Conservation (phyloP, 2,888 invertebrate species). For the Rhagonycha lutea region DNA sequence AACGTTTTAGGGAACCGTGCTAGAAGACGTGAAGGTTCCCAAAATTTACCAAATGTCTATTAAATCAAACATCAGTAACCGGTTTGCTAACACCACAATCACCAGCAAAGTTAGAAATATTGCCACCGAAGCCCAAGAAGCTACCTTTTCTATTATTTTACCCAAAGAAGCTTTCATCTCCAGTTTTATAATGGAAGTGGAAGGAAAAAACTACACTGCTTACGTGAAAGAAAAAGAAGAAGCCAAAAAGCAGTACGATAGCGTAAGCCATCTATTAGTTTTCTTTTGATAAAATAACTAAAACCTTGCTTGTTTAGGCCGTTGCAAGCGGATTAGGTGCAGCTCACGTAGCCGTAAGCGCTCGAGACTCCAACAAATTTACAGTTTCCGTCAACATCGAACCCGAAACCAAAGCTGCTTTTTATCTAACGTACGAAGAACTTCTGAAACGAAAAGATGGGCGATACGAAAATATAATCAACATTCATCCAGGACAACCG, state of each 20-base stretch:
- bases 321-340: slow-evolving; percentile 63
- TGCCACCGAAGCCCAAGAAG: slow-evolving; percentile 63
- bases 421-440: slow-evolving; percentile 76
- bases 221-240: slow-evolving; percentile 68
- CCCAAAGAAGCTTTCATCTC: not conserved
- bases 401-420: slow-evolving; percentile 63
- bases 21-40: slow-evolving; percentile 32
- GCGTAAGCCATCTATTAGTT: slow-evolving; percentile 33
- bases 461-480: slow-evolving; percentile 70
- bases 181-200: slow-evolving; percentile 42
- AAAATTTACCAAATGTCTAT: slow-evolving; percentile 66
- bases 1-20: not conserved
- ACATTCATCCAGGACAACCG: slow-evolving; percentile 69
- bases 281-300: not conserved
- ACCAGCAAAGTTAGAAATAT: slow-evolving; percentile 45
- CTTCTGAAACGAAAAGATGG: slow-evolving; percentile 65
- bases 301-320: slow-evolving; percentile 49
- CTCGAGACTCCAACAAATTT: slow-evolving; percentile 72
- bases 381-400: slow-evolving; percentile 71
- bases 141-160: slow-evolving; percentile 61
- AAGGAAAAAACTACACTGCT: slow-evolving; percentile 65
- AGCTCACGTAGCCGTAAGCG: slow-evolving; percentile 65
- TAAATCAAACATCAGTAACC: slow-evolving; percentile 63
- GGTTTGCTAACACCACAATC: slow-evolving; percentile 70
- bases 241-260: slow-evolving; percentile 58